Percentiles rank a stretch among this genome's conserved stretches.
Evolutionary conservation across 92 coral and sea anemone genomes (phyloP).

Genomic region (Actinernus sp.): DNA sequence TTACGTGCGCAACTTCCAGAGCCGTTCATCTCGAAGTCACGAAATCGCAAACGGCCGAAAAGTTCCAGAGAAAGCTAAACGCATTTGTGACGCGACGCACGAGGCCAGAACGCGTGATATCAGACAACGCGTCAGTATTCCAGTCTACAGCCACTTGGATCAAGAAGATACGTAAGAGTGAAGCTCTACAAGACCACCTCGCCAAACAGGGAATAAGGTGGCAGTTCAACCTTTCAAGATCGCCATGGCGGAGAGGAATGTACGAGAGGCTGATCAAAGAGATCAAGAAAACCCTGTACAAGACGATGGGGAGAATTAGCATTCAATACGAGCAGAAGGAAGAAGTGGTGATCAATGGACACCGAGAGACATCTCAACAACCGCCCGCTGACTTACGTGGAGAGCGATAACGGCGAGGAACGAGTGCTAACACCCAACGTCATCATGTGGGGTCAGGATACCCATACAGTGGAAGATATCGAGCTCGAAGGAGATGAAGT

Average conservation of each 20-base stretch:
- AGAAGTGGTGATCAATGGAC: constrained; percentile 53
- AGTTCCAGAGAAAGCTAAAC: constrained; percentile 38
- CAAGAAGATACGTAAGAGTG: constrained; percentile 45
- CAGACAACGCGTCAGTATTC: constrained; percentile 54
- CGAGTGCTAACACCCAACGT: too few relatives aligned
- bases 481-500: constrained; percentile 62
- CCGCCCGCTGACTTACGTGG: constrained; percentile 57
- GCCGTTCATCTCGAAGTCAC: constrained; percentile 57
- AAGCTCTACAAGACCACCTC: constrained; percentile 32
- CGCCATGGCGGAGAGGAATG: constrained; percentile 68
- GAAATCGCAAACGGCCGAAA: constrained; percentile 72
- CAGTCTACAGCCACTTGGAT: constrained; percentile 62
- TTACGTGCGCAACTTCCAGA: constrained; percentile 62
- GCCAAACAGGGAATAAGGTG: too few relatives aligned
- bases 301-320: constrained; percentile 55
- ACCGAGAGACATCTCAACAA: constrained; percentile 63
- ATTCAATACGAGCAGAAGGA: constrained; percentile 42
- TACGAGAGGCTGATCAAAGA: constrained; percentile 62
- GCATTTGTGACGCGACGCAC: constrained; percentile 44
- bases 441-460: constrained; percentile 69
- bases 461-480: constrained; percentile 50
- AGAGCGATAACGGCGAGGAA: constrained; percentile 56
- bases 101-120: constrained; percentile 38
- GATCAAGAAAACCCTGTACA: constrained; percentile 60
- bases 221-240: too few relatives aligned